A percentile compares a stretch with the other conserved stretches of the same genome.
Conservation (phyloP, 2,888 invertebrate genomes). For the Onchidella celtica region DNA sequence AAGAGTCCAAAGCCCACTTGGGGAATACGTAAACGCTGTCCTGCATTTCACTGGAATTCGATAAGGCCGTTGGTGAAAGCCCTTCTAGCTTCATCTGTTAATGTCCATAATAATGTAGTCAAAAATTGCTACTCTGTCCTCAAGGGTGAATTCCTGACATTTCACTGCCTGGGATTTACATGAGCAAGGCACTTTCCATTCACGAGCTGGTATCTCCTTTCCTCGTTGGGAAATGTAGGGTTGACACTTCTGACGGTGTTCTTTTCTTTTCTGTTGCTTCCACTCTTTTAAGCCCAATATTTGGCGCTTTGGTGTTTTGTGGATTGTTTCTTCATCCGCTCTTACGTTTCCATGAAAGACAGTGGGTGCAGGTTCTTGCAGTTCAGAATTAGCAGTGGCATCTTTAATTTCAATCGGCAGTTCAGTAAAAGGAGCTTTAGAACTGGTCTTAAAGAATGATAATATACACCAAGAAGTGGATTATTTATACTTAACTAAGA, state of each 20-base stretch:
- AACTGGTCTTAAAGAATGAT: not conserved
- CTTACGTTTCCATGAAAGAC: not conserved
- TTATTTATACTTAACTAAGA: not conserved
- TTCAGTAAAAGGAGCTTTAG: not conserved
- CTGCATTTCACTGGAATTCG: no score
- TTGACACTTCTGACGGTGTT: not conserved
- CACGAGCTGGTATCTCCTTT: not conserved
- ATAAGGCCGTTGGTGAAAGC: no score
- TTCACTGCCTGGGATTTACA: no score
- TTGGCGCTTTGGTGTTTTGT: not conserved
- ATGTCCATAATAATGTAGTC: no score
- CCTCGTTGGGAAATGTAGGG: not conserved
- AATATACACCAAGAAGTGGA: not conserved
- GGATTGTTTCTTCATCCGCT: not conserved
- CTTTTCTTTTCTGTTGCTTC: not conserved
- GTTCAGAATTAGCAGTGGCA: not conserved
- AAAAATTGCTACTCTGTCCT: no score
- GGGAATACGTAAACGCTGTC: no score
- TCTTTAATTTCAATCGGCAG: not conserved
- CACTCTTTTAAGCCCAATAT: not conserved
- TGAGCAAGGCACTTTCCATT: not conserved
- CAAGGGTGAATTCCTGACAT: no score
- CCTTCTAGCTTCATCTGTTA: no score
- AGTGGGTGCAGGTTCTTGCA: not conserved
- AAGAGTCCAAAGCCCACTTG: no score